phyloP scores from a whole-genome alignment of 2,888 invertebrate species.

The Stratiomys singularior region DNA sequence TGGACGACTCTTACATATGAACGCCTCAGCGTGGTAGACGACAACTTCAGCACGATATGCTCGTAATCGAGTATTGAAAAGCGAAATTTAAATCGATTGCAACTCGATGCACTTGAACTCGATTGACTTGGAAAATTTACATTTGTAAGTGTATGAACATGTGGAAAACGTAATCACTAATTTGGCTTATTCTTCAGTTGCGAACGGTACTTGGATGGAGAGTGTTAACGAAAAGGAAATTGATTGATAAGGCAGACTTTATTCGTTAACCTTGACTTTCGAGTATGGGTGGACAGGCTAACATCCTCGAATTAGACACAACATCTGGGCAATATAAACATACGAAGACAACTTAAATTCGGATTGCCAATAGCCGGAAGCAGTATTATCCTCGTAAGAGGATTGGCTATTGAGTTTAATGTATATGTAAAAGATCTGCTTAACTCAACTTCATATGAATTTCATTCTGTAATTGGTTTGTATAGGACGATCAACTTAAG shows the following conservation, averaged over 20 bases:
- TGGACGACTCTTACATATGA: not conserved
- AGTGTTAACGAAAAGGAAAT: not conserved
- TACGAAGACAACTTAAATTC: too few relatives aligned
- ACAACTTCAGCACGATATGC: not conserved
- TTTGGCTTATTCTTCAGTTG: not conserved
- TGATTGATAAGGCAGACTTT: not conserved
- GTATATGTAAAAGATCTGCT: too few relatives aligned
- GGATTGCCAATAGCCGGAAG: too few relatives aligned
- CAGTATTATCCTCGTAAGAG: too few relatives aligned
- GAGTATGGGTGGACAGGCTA: too few relatives aligned
- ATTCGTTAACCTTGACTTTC: not conserved
- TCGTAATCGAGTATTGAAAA: not conserved
- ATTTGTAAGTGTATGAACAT: not conserved
- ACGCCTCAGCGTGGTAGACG: not conserved
- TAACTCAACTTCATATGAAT: too few relatives aligned
- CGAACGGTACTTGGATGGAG: not conserved
- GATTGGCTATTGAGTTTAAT: too few relatives aligned
- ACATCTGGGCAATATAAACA: too few relatives aligned
- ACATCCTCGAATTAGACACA: too few relatives aligned
- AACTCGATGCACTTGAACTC: constrained; percentile 36
- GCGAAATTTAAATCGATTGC: constrained; percentile 37
- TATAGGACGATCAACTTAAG: too few relatives aligned
- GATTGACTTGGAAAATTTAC: constrained; percentile 37
- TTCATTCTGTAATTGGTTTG: too few relatives aligned
- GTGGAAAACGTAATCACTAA: constrained; percentile 7